Base-by-base conservation (phyloP, 1,140 invertebrate genomes). In the Hormaphis cornu region DNA sequence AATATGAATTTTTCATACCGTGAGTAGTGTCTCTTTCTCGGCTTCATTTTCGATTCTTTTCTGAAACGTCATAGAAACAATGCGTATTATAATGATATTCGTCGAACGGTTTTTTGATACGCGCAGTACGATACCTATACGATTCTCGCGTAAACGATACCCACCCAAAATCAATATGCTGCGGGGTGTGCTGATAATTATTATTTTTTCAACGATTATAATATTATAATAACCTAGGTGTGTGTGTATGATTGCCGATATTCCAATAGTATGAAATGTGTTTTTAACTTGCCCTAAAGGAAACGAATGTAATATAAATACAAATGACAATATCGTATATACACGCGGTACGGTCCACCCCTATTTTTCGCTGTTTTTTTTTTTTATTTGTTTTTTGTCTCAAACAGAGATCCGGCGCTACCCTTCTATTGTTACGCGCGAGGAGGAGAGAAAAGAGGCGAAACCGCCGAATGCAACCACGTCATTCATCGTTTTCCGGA, bases 1-100 rank as follows among this genome's bases (percentile, higher is more conserved):
- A n/a, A n/a, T n/a, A n/a, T n/a, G n/a, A n/a, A 66, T 50, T 66
- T 26, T 26, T 66, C 42, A 20, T 66, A 66, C 61, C 61, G 44
- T 33, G 61, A 50, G 50, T 50, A 66, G 24, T 66, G 28, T 48
- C 44, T 66, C 50, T 63, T 63, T 48, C 61, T 66, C 18, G 61
- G 61, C 28, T 50, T 66, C 61, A 66, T 66, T 66, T 66, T 33
- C 2, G 40, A 63, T 66, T 1, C 4, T 66, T 48, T 66, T 16
- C 61, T 66, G 44, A 50, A 66, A 66, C 40, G 33, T 50, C 30
- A 66, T 66, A 66, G 12, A 46, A 46, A 46, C n/a, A n/a, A n/a
- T n/a, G n/a, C n/a, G n/a, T n/a, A n/a, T n/a, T n/a, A n/a, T n/a
- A n/a, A n/a, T n/a, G n/a, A n/a, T n/a, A n/a, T n/a, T n/a, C n/a